Evolutionary conservation across 2,113 vertebrate genomes (phyloP).

Genomic region (Dipodomys spectabilis): DNA sequence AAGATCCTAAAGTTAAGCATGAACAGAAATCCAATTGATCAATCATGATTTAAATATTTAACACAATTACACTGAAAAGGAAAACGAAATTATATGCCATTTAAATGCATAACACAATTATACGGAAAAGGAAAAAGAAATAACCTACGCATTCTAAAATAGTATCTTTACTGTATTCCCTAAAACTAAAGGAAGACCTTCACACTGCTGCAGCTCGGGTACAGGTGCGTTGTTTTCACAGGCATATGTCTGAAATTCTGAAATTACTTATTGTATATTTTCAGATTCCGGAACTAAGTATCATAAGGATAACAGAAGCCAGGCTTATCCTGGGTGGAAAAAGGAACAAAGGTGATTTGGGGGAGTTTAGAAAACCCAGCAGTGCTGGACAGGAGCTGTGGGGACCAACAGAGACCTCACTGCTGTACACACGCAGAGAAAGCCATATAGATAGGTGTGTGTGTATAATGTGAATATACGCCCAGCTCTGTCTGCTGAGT

Average conservation of each 20-base stretch:
- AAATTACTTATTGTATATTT: too few species aligned
- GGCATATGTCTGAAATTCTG: too few species aligned
- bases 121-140: neutral
- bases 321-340: neutral
- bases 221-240: too few species aligned
- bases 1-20: constrained; percentile 10
- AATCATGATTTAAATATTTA: constrained; percentile 11
- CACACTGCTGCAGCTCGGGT: too few species aligned
- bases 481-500: neutral
- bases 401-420: neutral
- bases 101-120: constrained; percentile 46
- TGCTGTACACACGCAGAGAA: neutral
- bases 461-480: neutral
- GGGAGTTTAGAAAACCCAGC: neutral
- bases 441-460: neutral
- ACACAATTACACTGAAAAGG: constrained; percentile 1
- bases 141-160: too few species aligned
- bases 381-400: neutral
- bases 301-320: neutral
- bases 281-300: too few species aligned
- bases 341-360: constrained; percentile 14
- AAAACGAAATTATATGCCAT: neutral
- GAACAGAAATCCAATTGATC: constrained; percentile 11
- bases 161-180: too few species aligned
- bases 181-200: too few species aligned